A percentile compares a stretch with the other conserved stretches of the same genome.
These are phyloP conservation scores for Mastomys coucha DNA, from an alignment of 2,113 vertebrate species.

Conservation along the genomic window DNA sequence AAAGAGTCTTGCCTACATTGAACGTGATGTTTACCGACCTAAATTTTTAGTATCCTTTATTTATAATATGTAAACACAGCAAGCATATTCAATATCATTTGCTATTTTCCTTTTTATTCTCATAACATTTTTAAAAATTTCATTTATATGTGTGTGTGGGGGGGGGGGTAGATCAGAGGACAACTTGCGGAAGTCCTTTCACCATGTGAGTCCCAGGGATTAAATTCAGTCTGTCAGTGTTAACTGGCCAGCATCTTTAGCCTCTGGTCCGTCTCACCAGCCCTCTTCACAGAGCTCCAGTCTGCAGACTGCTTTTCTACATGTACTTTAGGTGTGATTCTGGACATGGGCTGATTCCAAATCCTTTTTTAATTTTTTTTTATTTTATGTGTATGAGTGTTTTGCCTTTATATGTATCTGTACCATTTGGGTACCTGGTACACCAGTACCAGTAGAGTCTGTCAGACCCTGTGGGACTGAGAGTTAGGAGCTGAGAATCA, in stretches of 20 bases:
- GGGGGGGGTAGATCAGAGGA: neutral
- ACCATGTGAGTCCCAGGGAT: too few species aligned
- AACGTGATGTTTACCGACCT: conserved; percentile 93
- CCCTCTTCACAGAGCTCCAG: neutral
- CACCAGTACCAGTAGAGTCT: neutral
- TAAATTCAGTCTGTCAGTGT: neutral
- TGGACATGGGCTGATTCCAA: neutral
- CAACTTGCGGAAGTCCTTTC: neutral
- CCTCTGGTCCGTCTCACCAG: neutral
- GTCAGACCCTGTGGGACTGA: neutral
- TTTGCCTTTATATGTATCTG: neutral
- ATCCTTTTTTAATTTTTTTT: neutral
- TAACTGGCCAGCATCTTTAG: neutral
- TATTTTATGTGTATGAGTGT: neutral
- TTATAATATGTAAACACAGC: neutral
- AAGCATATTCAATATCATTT: neutral
- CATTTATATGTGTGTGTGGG: neutral
- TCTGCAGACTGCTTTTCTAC: neutral
- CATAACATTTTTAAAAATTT: neutral
- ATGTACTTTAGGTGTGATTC: neutral
- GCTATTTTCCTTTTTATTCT: neutral
- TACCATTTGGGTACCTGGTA: neutral
- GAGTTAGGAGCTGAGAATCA: neutral
- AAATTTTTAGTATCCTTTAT: conserved; percentile 93
- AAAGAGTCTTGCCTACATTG: conserved; percentile 94